These are phyloP conservation scores for Sphaerophoria taeniata DNA, from an alignment of 2,888 invertebrate species.

Conservation along the genomic window DNA sequence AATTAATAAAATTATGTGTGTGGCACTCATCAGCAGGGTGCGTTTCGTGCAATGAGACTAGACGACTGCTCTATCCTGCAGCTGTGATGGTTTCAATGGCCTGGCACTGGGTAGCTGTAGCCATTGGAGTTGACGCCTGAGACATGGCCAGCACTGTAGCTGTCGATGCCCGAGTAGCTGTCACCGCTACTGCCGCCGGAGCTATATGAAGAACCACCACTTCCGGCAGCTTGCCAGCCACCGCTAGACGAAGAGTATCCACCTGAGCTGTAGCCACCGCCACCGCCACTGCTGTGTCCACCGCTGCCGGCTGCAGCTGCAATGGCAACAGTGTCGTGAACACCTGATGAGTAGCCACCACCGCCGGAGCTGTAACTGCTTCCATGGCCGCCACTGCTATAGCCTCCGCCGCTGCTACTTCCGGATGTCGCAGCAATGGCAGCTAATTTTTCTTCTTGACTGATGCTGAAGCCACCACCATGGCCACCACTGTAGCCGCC, in stretches of 20 bases:
- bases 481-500: not conserved
- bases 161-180: conserved; percentile 79
- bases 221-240: conserved; percentile 61
- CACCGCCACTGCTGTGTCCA: conserved; percentile 27
- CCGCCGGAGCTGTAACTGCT: conserved; percentile 58
- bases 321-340: conserved; percentile 21
- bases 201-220: conserved; percentile 35
- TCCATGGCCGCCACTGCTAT: conserved; percentile 32
- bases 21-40: conserved; percentile 30
- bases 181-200: conserved; percentile 70
- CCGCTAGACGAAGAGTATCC: conserved; percentile 36
- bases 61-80: conserved; percentile 56
- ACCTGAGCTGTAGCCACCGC: conserved; percentile 18
- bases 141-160: conserved; percentile 79
- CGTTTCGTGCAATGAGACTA: conserved; percentile 69
- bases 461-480: not conserved
- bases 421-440: conserved; percentile 64
- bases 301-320: conserved; percentile 14
- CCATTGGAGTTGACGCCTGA: conserved; percentile 77
- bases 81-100: conserved; percentile 62
- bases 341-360: conserved; percentile 41
- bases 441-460: conserved; percentile 51
- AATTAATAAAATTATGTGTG: conserved; percentile 52
- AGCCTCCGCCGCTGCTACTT: conserved; percentile 35
- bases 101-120: conserved; percentile 77